A percentile compares a stretch with the other conserved stretches of the same genome.
Conservation (phyloP, 2,113 vertebrate genomes). For the Motacilla tschutschensis region DNA sequence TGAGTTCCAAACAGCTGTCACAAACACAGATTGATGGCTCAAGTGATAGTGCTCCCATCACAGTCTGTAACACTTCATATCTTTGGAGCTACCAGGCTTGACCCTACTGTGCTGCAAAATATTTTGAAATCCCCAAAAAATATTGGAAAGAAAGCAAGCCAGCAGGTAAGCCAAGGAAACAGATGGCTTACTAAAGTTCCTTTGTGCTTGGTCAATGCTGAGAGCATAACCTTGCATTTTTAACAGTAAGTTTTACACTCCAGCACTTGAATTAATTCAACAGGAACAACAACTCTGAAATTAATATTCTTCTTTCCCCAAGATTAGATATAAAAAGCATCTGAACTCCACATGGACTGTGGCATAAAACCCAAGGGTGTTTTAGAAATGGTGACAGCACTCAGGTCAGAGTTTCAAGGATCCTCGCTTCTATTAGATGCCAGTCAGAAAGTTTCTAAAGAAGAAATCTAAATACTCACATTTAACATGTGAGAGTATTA, state of each 20-base stretch:
- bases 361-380: background rate
- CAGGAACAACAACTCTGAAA: background rate
- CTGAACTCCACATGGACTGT: background rate
- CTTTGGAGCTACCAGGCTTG: background rate
- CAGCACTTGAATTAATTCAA: conserved; percentile 1
- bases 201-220: background rate
- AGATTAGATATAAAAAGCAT: background rate
- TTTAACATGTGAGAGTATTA: background rate
- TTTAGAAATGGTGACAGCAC: background rate
- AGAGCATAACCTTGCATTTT: background rate
- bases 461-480: background rate
- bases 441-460: background rate
- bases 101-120: background rate
- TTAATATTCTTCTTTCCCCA: background rate
- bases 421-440: background rate
- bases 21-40: background rate
- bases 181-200: background rate
- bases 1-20: background rate
- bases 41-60: background rate
- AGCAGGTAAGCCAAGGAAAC: background rate
- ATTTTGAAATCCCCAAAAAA: background rate
- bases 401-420: background rate
- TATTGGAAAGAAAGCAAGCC: background rate
- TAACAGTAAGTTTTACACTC: background rate
- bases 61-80: background rate